Evolutionary conservation across 2,113 vertebrate species (phyloP).

Genomic region (Chaetodon auriga): DNA sequence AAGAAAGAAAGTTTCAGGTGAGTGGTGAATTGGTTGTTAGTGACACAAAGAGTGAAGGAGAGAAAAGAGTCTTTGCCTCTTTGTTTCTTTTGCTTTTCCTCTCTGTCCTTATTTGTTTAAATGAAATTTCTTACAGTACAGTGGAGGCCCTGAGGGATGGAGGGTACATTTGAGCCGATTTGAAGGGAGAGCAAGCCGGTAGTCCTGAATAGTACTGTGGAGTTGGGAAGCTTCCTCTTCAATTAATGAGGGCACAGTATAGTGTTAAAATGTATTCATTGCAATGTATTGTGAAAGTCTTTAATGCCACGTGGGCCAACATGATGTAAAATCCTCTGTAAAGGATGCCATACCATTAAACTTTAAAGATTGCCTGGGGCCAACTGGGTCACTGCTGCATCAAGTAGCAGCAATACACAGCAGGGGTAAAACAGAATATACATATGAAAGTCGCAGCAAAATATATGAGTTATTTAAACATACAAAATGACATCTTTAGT

Average conservation of each 20-base stretch:
- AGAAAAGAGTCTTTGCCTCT: conserved; percentile 21
- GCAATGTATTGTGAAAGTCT: conserved; percentile 14
- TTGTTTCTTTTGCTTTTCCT: conserved; percentile 20
- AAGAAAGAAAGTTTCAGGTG: conserved; percentile 24
- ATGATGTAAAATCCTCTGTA: conserved; percentile 30
- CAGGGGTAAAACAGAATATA: background rate
- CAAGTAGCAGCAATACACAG: background rate
- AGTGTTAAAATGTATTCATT: conserved; percentile 3
- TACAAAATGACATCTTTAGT: background rate
- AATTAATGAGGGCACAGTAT: conserved; percentile 38
- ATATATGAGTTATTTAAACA: conserved; percentile 2
- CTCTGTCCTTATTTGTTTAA: conserved; percentile 51
- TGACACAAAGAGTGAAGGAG: conserved; percentile 22
- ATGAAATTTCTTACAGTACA: conserved; percentile 69
- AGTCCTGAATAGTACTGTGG: conserved; percentile 39
- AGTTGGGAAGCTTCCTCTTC: conserved; percentile 14
- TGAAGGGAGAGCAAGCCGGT: conserved; percentile 37
- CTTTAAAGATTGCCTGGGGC: conserved; percentile 40
- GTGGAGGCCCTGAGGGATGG: conserved; percentile 45
- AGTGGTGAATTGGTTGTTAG: conserved; percentile 28
- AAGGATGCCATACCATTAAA: conserved; percentile 45
- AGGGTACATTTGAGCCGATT: conserved; percentile 39
- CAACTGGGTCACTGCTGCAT: conserved; percentile 22
- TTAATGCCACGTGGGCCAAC: conserved; percentile 19
- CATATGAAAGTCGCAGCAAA: background rate